Evolutionary conservation across 2,888 invertebrate genomes (phyloP).

Genomic region (Pinctada fucata): DNA sequence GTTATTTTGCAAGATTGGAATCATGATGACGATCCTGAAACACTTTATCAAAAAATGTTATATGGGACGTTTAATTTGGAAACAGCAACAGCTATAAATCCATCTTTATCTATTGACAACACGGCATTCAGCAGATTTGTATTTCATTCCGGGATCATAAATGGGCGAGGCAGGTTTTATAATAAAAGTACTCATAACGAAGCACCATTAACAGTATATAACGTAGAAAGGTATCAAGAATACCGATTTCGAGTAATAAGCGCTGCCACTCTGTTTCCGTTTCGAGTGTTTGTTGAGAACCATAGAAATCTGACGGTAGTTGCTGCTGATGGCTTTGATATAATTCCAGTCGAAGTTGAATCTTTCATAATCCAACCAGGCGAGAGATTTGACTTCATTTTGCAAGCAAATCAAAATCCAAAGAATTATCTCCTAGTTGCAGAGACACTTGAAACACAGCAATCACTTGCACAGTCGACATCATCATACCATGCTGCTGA

Average conservation of each 20-base stretch:
- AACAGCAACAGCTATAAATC: neutral
- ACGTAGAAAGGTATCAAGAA: constrained; percentile 30
- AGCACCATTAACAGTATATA: constrained; percentile 49
- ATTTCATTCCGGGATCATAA: constrained; percentile 49
- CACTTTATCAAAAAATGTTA: constrained; percentile 36
- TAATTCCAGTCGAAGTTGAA: constrained; percentile 20
- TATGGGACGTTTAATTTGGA: constrained; percentile 28
- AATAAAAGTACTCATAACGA: constrained; percentile 35
- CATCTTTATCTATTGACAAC: constrained; percentile 31
- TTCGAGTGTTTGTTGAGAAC: constrained; percentile 48
- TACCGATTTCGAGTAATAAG: constrained; percentile 38
- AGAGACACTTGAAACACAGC: no score
- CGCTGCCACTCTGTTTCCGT: constrained; percentile 43
- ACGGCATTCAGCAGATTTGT: constrained; percentile 32
- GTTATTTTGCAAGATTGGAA: constrained; percentile 34
- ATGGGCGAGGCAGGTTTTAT: constrained; percentile 51
- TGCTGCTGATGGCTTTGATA: constrained; percentile 42
- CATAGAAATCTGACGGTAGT: constrained; percentile 48
- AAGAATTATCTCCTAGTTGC: neutral
- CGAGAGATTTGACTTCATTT: constrained; percentile 26
- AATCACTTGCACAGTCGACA: no score
- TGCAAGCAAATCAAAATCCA: constrained; percentile 3
- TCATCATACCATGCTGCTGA: constrained; percentile 17
- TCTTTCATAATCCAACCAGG: constrained; percentile 37
- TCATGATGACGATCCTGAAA: constrained; percentile 3